Evolutionary conservation across 2,113 vertebrate genomes (phyloP), one percentile per base, ranked within the genome.

Genomic region (Glaucidium brasilianum): DNA sequence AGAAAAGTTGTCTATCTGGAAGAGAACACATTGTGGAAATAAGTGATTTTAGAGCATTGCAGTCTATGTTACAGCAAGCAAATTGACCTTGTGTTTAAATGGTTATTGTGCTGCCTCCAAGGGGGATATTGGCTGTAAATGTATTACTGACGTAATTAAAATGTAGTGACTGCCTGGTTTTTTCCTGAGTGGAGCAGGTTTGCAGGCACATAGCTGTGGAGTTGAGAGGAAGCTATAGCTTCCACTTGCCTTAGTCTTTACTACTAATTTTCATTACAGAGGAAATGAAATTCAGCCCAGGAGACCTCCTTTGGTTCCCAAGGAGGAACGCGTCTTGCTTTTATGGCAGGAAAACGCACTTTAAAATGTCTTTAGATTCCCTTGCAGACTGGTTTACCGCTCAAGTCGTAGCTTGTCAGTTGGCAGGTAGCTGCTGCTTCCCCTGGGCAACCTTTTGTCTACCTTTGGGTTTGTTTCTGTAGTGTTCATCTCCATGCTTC

Each of bases 201-300:
- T 56, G 30, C n/a, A 10, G 50, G 41, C 32, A 10, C 32, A 5
- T 25, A 49, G 35, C 30, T 52, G 50, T 8, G n/a, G 59, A 74
- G 83, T 37, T 45, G 69, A 25, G 35, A 93, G 87, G 73, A 73
- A 34, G 53, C 69, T 35, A 5, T 5, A n/a, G 43, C 52, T 35
- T 10, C 58, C 50, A 39, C 78, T 92, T 11, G n/a, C 56, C n/a
- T 81, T 3, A 5, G 20, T 58, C 74, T 72, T 64, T 49, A 66
- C 35, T 12, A 86, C 81, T 95, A 76, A 87, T 87, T 94, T 80
- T 97, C 92, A 94, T 94, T 75, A 76, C 9, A 79, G 71, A 92
- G 68, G 79, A 95, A 88, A 88, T 69, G 12, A n/a, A 90, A 62
- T 64, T 83, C 47, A 62, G 37, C 60, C 84, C 84, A 76, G 66